Percentiles rank a stretch among this genome's conserved stretches.
Conservation (phyloP, 2,113 vertebrate species). For the Dipodomys merriami region DNA sequence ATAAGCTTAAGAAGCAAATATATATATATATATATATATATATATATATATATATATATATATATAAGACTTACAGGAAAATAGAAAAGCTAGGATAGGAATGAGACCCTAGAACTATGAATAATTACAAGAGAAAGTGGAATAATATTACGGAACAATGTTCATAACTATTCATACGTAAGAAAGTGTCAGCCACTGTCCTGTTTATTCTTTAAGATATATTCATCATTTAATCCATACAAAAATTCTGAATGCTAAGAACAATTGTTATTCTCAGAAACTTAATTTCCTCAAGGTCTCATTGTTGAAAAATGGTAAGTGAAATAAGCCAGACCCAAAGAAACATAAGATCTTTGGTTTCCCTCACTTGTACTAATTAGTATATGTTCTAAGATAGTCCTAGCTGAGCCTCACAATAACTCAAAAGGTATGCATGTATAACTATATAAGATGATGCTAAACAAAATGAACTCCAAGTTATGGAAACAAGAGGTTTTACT, state of each 20-base stretch:
- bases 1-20: neutral
- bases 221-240: slow-evolving; percentile 22
- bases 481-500: too few species aligned
- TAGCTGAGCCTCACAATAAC: too few species aligned
- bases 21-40: too few species aligned
- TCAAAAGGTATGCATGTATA: too few species aligned
- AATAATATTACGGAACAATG: slow-evolving; percentile 3
- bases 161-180: neutral
- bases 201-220: slow-evolving; percentile 23
- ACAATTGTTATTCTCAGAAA: slow-evolving; percentile 1
- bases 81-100: neutral
- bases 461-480: too few species aligned
- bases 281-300: neutral
- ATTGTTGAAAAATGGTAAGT: neutral
- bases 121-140: neutral
- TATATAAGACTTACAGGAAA: neutral
- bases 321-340: too few species aligned
- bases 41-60: too few species aligned
- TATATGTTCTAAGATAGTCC: too few species aligned
- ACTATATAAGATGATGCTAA: too few species aligned
- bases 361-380: too few species aligned
- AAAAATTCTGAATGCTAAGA: neutral
- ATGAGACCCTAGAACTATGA: neutral
- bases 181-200: neutral
- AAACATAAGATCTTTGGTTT: too few species aligned